Conservation (phyloP, 2,113 vertebrate species). For the Sturnira hondurensis region DNA sequence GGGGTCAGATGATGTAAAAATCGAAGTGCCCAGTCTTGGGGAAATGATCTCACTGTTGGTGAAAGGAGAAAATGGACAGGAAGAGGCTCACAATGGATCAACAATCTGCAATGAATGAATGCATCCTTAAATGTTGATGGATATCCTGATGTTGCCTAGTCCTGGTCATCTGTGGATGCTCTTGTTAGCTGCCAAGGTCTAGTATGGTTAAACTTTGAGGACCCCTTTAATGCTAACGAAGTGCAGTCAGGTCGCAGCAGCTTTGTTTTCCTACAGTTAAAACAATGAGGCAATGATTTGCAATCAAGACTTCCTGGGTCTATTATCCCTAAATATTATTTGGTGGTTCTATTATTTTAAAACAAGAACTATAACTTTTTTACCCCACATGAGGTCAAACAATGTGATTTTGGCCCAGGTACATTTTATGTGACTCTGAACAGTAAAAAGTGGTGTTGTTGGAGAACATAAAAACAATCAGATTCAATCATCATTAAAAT, state of each 20-base stretch:
- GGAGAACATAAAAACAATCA: neutral
- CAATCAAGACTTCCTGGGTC: neutral
- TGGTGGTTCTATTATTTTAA: neutral
- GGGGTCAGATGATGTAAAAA: neutral
- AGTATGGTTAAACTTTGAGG: neutral
- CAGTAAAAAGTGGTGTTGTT: neutral
- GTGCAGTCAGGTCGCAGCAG: neutral
- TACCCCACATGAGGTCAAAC: neutral
- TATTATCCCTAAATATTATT: neutral
- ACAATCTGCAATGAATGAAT: slow-evolving; percentile 22
- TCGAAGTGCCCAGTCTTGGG: slow-evolving; percentile 24
- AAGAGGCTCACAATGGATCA: neutral
- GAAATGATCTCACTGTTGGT: neutral
- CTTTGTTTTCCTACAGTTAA: neutral
- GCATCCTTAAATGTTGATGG: neutral
- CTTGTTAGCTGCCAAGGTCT: neutral
- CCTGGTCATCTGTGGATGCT: neutral
- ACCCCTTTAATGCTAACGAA: neutral
- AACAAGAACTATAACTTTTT: neutral
- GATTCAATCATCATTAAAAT: neutral
- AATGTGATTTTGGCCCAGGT: neutral
- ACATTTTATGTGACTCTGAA: neutral
- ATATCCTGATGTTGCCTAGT: slow-evolving; percentile 32
- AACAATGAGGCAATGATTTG: neutral
- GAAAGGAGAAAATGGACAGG: neutral